Percentiles rank a stretch among this genome's conserved stretches.
Conservation (phyloP, 1,140 invertebrate species). For the Brachionus calyciflorus region DNA sequence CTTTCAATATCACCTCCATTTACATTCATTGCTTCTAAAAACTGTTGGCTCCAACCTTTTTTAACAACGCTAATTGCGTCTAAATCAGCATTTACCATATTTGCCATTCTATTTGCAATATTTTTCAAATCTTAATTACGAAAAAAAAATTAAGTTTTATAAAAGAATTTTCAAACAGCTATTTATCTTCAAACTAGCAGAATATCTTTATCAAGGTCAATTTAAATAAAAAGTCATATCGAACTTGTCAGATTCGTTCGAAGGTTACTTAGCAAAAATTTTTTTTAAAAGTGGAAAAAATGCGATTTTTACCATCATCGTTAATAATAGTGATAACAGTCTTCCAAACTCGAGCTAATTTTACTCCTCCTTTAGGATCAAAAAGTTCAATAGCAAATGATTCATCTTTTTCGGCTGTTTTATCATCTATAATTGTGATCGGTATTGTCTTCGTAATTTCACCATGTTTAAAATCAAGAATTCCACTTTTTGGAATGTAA, state of each 20-base stretch:
- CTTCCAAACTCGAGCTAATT: constrained; percentile 64
- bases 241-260: background rate
- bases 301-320: constrained; percentile 65
- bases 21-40: constrained; percentile 67
- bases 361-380: constrained; percentile 64
- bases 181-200: too few relatives aligned
- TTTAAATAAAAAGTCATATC: too few relatives aligned
- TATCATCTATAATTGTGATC: constrained; percentile 67
- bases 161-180: background rate
- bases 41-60: constrained; percentile 65
- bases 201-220: too few relatives aligned
- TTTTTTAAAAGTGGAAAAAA: background rate
- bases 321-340: constrained; percentile 70
- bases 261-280: background rate
- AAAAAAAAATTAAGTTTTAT: background rate
- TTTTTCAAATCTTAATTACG: constrained; percentile 46
- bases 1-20: constrained; percentile 68
- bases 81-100: constrained; percentile 65
- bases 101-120: constrained; percentile 65
- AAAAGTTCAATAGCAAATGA: constrained; percentile 67
- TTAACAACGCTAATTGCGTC: constrained; percentile 64
- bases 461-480: constrained; percentile 65
- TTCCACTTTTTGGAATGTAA: constrained; percentile 61
- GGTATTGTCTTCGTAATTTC: constrained; percentile 64
- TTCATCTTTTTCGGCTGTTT: constrained; percentile 68